Evolutionary conservation across 2,113 vertebrate genomes (phyloP), one percentile per base, ranked within the genome.

Genomic region (Albula glossodonta): DNA sequence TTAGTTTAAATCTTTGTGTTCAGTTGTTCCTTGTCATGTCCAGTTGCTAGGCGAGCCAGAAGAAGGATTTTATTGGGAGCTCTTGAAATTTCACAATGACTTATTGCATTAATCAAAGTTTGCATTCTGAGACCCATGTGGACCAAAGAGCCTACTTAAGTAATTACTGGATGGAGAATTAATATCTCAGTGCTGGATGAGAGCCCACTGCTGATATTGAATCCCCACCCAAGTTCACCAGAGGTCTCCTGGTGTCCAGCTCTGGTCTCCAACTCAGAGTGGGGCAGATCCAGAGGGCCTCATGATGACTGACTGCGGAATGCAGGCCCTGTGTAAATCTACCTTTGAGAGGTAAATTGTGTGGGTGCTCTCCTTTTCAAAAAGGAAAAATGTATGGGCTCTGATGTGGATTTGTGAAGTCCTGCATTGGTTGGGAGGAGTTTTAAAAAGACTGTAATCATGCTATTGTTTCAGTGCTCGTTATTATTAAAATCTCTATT

Each of bases 231-330:
- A 48, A 81, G 81, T 87, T 86, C 88, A 89, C 92, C 92, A 92
- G 90, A 93, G 90, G 90, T 91, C 87, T 94, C 92, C 94, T 94
- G 94, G 85, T 85, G 93, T 92, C 93, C 92, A 92, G 91, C 91
- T 90, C 60, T 66, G 17, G 15, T 66, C 60, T 91, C 90, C 89
- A 89, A 90, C 48, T 31, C 48, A 79, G 90, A 31, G 15, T 90
- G 90, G 92, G 90, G 90, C 88, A 85, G 87, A 74, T 22, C n/a
- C 70, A 25, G 70, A 74, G 22, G 22, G 22, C 92, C 91, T 90
- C 89, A 84, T 89, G 90, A 86, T 91, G 89, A 80, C 86, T 70
- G 87, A 89, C 91, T 87, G 51, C 19, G 51, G 25, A 12, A 53
- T 6, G 11, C 80, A 81, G 50, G 51, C 53, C 51, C 17, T 74